Percentiles rank a stretch among this genome's conserved stretches.
Conservation (phyloP, 2,888 invertebrate genomes). For the Clunio marinus region DNA sequence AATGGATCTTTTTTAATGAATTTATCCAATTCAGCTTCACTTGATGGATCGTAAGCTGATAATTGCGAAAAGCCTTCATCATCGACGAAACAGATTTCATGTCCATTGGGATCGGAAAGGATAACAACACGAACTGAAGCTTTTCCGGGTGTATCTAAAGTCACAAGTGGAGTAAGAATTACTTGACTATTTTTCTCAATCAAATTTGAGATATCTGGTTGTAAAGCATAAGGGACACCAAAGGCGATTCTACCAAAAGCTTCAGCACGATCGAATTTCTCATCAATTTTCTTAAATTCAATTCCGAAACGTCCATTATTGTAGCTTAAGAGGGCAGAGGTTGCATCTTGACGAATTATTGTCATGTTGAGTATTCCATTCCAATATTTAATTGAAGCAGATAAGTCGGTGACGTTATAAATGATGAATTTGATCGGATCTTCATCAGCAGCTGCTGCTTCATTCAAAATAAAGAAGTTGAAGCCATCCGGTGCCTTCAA, state of each 20-base stretch:
- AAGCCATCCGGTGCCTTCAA: conserved; percentile 90
- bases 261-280: conserved; percentile 64
- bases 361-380: conserved; percentile 69
- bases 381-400: conserved; percentile 80
- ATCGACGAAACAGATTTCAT: conserved; percentile 98
- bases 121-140: conserved; percentile 95
- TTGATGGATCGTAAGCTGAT: conserved; percentile 79
- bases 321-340: conserved; percentile 66
- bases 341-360: conserved; percentile 60
- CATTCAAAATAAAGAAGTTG: conserved; percentile 73
- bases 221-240: conserved; percentile 73
- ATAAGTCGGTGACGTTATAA: conserved; percentile 71
- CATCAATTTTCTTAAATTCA: conserved; percentile 52
- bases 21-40: conserved; percentile 72
- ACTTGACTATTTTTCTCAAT: conserved; percentile 67
- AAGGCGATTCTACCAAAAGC: conserved; percentile 96
- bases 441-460: conserved; percentile 62
- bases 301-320: conserved; percentile 61
- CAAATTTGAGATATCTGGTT: conserved; percentile 69
- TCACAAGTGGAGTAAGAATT: conserved; percentile 83
- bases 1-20: conserved; percentile 59
- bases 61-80: conserved; percentile 89
- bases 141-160: conserved; percentile 95
- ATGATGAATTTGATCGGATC: conserved; percentile 80
- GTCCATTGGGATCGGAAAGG: conserved; percentile 92